Evolutionary conservation across 2,888 invertebrate genomes (phyloP).

Genomic region (Cheiracanthium punctorium): DNA sequence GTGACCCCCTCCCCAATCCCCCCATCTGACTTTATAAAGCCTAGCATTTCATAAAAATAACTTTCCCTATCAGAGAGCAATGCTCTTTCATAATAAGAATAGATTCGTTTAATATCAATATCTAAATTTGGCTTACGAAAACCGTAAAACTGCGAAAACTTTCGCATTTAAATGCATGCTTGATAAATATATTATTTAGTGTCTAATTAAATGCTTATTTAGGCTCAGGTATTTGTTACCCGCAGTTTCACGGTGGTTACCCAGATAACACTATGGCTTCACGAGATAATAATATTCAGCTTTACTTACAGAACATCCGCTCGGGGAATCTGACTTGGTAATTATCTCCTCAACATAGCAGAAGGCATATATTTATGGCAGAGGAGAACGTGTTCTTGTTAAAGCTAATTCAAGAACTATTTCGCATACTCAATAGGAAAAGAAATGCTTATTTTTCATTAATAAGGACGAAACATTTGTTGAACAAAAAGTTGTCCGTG

Average conservation of each 20-base stretch:
- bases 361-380: constrained; percentile 29
- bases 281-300: constrained; percentile 9
- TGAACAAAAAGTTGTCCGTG: not conserved
- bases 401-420: not conserved
- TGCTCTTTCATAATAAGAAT: no score
- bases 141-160: not conserved
- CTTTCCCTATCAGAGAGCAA: no score
- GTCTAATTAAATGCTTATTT: constrained; percentile 50
- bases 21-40: no score
- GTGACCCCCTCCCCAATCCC: no score
- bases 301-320: constrained; percentile 8
- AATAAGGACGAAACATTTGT: not conserved
- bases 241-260: constrained; percentile 1
- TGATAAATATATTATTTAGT: constrained; percentile 39
- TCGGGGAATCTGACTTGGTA: constrained; percentile 8
- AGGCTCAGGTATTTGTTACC: constrained; percentile 19
- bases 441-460: not conserved
- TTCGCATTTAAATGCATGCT: not conserved
- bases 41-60: no score
- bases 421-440: not conserved
- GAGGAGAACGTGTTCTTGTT: not conserved
- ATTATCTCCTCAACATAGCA: constrained; percentile 36
- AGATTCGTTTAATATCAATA: not conserved
- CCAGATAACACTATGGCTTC: not conserved
- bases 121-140: not conserved